These are phyloP conservation scores for Leucophenga montana DNA, from an alignment of 2,888 invertebrate genomes.

Conservation along the genomic window DNA sequence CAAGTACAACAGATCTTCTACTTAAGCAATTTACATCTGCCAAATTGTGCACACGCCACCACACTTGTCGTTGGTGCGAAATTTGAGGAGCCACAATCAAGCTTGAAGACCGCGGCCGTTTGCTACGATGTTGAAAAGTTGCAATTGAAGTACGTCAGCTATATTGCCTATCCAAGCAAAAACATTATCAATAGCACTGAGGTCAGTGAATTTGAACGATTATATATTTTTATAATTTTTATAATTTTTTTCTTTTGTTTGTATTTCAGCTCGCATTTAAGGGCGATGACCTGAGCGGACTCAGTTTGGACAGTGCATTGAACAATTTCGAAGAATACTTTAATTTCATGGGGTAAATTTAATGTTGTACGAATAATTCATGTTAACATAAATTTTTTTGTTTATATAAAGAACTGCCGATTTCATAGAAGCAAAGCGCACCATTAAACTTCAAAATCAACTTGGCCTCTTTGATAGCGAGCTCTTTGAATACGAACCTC, in stretches of 20 bases:
- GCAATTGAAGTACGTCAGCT: neutral
- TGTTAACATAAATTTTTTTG: neutral
- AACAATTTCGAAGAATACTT: neutral
- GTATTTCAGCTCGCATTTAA: neutral
- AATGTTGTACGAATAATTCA: neutral
- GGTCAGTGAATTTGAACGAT: neutral
- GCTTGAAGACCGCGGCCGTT: neutral
- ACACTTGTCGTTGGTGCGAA: neutral
- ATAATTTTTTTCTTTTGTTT: neutral
- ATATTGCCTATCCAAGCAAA: neutral
- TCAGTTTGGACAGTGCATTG: neutral
- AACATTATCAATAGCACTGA: neutral
- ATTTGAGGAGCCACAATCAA: neutral
- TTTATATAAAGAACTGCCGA: neutral
- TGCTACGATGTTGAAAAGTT: conserved; percentile 1
- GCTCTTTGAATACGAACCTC: conserved; percentile 37
- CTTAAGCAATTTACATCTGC: neutral
- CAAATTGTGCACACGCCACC: neutral
- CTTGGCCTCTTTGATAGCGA: conserved; percentile 16
- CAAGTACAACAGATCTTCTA: neutral
- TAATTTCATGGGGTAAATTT: conserved; percentile 7
- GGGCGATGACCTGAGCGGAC: neutral
- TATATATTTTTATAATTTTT: no score
- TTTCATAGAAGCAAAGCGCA: no score
- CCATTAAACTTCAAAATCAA: neutral